Evolutionary conservation across 2,797 vertebrate species (phyloP).

Genomic region (Muraenolepis orangiensis): DNA sequence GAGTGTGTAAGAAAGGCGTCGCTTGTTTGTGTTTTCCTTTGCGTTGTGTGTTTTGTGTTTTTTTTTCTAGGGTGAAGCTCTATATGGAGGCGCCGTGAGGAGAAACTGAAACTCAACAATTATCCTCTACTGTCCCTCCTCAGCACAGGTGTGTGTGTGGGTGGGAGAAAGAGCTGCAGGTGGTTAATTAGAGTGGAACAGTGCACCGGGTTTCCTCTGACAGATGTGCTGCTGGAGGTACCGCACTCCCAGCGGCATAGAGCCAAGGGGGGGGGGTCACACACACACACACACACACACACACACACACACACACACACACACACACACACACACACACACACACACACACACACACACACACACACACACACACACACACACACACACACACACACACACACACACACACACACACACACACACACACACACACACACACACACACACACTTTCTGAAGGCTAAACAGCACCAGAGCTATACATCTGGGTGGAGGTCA

Average conservation of each 20-base stretch:
- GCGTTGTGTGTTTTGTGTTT: slow-evolving; percentile 10
- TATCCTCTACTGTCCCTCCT: slow-evolving; percentile 44
- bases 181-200: slow-evolving; percentile 56
- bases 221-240: slow-evolving; percentile 48
- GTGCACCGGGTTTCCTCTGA: slow-evolving; percentile 50
- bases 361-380: not conserved
- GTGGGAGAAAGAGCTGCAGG: slow-evolving; percentile 39
- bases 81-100: slow-evolving; percentile 37
- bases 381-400: slow-evolving; percentile 59
- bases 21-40: no score
- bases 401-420: not conserved
- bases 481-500: not conserved
- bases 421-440: slow-evolving; percentile 3
- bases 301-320: not conserved
- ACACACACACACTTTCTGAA: slow-evolving; percentile 58
- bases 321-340: not conserved
- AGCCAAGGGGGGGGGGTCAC: not conserved
- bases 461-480: not conserved
- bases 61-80: slow-evolving; percentile 31
- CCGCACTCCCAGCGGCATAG: slow-evolving; percentile 4
- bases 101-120: slow-evolving; percentile 56
- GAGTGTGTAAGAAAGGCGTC: slow-evolving; percentile 25
- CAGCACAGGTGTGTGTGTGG: slow-evolving; percentile 42
- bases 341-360: not conserved
- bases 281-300: not conserved